Evolutionary conservation across 2,797 vertebrate species (phyloP), one percentile per base, ranked within the genome.

Genomic region (Vipera latastei): DNA sequence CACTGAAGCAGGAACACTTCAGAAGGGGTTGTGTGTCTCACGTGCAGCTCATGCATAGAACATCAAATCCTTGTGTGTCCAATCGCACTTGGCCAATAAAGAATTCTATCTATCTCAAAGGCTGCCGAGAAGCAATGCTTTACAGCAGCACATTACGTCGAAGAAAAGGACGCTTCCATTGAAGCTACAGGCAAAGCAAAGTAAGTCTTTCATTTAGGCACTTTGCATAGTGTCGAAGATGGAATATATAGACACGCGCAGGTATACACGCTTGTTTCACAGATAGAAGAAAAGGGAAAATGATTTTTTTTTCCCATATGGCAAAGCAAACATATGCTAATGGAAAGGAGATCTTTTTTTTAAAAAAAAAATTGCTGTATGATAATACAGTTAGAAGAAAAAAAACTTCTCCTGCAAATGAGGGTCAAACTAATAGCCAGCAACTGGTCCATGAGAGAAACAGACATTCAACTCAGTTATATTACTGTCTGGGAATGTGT

Each of bases 401-500:
- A 88, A 0, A 69, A 94, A 88, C 51, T 87, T 61, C 32, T 8
- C 4, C 88, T 86, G 0, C 12, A 0, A 94, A 61, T n/a, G 20
- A 51, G 95, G 95, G 93, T 90, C 91, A 65, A 95, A 93, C 86
- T 87, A 38, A 55, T 28, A 89, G 2, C 78, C 60, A 2, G 85
- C 83, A 56, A 38, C 9, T 53, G 51, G 51, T 53, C 51, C 9
- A 9, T 53, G 93, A 22, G 86, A 93, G 85, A 86, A 89, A 95
- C 32, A 89, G 53, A 88, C 95, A 9, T 60, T 63, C 92, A 94
- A 90, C 89, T 93, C 94, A 63, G 94, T 88, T 78, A 93, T 90
- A 89, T 22, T 0, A 0, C 28, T 13, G 86, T 92, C 92, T 93
- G 94, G 14, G 95, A 91, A 94, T 51, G 89, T 89, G 78, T 56